Evolutionary conservation across 1,140 invertebrate species (phyloP).

Genomic region (Brachystomella parvula): DNA sequence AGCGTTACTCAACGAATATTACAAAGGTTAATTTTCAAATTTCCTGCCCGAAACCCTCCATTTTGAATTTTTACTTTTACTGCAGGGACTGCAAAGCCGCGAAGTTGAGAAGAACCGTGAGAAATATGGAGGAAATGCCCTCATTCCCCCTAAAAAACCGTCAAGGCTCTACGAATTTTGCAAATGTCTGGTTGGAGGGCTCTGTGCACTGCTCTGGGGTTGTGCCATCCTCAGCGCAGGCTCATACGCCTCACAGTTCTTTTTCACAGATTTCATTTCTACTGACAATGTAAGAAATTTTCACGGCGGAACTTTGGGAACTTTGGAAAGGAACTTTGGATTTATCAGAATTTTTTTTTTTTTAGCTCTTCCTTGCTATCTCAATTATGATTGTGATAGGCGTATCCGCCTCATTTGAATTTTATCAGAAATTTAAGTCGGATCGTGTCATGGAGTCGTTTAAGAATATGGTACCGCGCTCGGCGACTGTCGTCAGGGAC

Average conservation of each 20-base stretch:
- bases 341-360: not conserved
- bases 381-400: slow-evolving; percentile 91
- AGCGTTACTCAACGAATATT: not conserved
- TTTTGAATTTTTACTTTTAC: not conserved
- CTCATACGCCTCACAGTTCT: slow-evolving; percentile 31
- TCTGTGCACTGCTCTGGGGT: slow-evolving; percentile 29
- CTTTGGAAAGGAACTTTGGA: not conserved
- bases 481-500: slow-evolving; percentile 53
- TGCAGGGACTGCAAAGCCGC: slow-evolving; percentile 21
- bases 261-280: slow-evolving; percentile 23
- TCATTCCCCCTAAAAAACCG: slow-evolving; percentile 29
- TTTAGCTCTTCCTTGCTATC: slow-evolving; percentile 70
- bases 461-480: slow-evolving; percentile 82
- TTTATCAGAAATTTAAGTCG: slow-evolving; percentile 96
- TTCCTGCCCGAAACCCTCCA: not conserved
- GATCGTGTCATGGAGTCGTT: slow-evolving; percentile 95
- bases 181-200: slow-evolving; percentile 23
- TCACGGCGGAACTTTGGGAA: not conserved
- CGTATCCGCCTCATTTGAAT: slow-evolving; percentile 94
- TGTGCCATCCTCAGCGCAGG: slow-evolving; percentile 25
- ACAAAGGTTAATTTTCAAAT: not conserved
- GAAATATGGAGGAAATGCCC: slow-evolving; percentile 30
- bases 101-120: slow-evolving; percentile 28
- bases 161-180: slow-evolving; percentile 22
- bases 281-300: slow-evolving; percentile 23